A percentile compares a stretch with the other conserved stretches of the same genome.
Evolutionary conservation across 1,140 invertebrate species (phyloP).

Genomic region (Orussus abietinus): DNA sequence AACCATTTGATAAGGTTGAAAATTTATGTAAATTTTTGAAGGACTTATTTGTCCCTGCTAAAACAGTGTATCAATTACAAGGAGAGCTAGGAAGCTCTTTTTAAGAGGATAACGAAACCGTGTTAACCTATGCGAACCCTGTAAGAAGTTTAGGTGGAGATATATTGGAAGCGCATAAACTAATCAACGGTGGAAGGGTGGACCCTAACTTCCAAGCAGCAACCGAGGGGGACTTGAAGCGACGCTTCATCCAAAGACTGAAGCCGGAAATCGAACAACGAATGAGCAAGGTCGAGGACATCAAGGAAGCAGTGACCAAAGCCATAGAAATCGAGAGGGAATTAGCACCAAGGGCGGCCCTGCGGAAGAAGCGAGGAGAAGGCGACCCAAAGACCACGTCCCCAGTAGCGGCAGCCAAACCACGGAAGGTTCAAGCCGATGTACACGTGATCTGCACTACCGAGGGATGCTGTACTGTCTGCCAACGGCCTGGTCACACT

Average conservation of each 20-base stretch:
- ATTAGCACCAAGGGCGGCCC: not conserved
- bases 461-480: too few relatives aligned
- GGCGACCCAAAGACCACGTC: too few relatives aligned
- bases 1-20: conserved; percentile 3
- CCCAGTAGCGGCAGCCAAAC: too few relatives aligned
- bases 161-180: conserved; percentile 9
- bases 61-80: conserved; percentile 9
- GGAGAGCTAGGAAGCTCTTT: conserved; percentile 13
- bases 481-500: too few relatives aligned
- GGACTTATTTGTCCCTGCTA: conserved; percentile 1
- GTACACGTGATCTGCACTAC: too few relatives aligned
- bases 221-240: conserved; percentile 1
- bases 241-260: conserved; percentile 7
- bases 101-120: conserved; percentile 11
- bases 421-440: too few relatives aligned
- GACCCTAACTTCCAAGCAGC: not conserved
- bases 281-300: not conserved
- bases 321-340: conserved; percentile 5
- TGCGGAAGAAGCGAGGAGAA: not conserved
- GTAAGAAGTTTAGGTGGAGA: conserved; percentile 4
- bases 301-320: conserved; percentile 1
- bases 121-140: conserved; percentile 6
- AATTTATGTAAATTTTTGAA: conserved; percentile 9
- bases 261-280: conserved; percentile 3
- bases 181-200: not conserved